These are phyloP conservation scores for Bombus haemorrhoidalis DNA, from an alignment of 1,140 invertebrate species.

Conservation along the genomic window DNA sequence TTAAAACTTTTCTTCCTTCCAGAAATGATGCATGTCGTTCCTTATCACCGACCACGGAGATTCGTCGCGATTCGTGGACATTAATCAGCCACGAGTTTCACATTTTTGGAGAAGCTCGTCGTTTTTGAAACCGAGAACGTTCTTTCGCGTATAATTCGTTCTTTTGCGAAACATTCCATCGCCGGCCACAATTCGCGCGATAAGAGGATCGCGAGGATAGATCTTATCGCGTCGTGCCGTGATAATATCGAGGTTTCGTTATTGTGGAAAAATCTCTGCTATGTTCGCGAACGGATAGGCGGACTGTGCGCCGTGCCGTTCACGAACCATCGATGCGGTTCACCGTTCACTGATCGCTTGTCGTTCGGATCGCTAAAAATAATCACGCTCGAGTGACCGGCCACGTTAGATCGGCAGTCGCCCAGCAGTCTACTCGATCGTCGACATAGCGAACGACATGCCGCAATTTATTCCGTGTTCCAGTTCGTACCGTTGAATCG, in stretches of 20 bases:
- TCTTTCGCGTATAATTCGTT: background rate
- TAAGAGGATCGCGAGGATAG: slow-evolving; percentile 16
- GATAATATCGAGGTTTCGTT: slow-evolving; percentile 13
- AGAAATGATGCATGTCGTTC: slow-evolving; percentile 43
- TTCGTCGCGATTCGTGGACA: slow-evolving; percentile 20
- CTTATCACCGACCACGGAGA: slow-evolving; percentile 28
- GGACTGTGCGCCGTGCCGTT: background rate
- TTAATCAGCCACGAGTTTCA: slow-evolving; percentile 47
- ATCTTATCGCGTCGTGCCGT: slow-evolving; percentile 10
- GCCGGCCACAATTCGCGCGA: background rate
- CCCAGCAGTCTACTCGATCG: slow-evolving; percentile 65
- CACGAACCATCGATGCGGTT: slow-evolving; percentile 31
- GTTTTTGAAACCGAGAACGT: background rate
- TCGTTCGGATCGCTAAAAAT: slow-evolving; percentile 65
- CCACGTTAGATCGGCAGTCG: slow-evolving; percentile 61
- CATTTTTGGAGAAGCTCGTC: background rate
- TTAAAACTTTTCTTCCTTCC: slow-evolving; percentile 60
- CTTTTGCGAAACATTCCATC: background rate
- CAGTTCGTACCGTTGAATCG: background rate
- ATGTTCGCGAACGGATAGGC: background rate
- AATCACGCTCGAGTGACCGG: slow-evolving; percentile 61
- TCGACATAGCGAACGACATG: slow-evolving; percentile 7
- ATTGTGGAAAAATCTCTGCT: slow-evolving; percentile 17
- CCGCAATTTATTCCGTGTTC: slow-evolving; percentile 40
- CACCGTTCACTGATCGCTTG: slow-evolving; percentile 64